Conservation (phyloP, 2,113 vertebrate species). For the Bos javanicus region DNA sequence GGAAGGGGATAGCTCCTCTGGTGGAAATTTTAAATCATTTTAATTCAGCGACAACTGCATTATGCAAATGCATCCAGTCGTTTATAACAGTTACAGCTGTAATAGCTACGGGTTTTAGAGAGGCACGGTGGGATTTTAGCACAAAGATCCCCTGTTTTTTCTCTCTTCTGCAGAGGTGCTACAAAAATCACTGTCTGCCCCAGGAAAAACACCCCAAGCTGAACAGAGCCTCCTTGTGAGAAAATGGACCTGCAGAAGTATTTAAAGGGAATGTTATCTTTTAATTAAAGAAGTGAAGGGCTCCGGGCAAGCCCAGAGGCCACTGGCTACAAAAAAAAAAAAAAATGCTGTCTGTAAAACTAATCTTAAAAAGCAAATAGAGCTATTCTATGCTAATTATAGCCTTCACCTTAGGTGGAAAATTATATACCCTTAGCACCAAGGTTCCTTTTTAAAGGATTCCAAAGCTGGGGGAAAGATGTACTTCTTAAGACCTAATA, state of each 20-base stretch:
- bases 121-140: slow-evolving; percentile 70
- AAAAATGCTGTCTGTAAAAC: slow-evolving; percentile 63
- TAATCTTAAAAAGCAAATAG: slow-evolving; percentile 71
- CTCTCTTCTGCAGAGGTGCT: slow-evolving; percentile 80
- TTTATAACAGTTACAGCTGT: slow-evolving; percentile 81
- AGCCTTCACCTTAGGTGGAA: slow-evolving; percentile 27
- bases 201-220: slow-evolving; percentile 58
- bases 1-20: slow-evolving; percentile 27
- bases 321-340: slow-evolving; percentile 46
- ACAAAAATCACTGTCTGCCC: slow-evolving; percentile 76
- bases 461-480: neutral
- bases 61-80: slow-evolving; percentile 84
- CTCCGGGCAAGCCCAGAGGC: slow-evolving; percentile 35
- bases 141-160: slow-evolving; percentile 78
- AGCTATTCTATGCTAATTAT: slow-evolving; percentile 56
- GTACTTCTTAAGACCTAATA: neutral
- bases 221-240: slow-evolving; percentile 62
- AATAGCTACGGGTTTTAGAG: slow-evolving; percentile 74
- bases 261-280: slow-evolving; percentile 68
- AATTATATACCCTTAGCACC: slow-evolving; percentile 22
- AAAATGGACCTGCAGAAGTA: slow-evolving; percentile 62
- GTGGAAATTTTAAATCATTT: slow-evolving; percentile 80
- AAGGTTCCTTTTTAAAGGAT: slow-evolving; percentile 14
- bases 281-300: slow-evolving; percentile 65
- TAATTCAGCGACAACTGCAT: slow-evolving; percentile 82